Conservation (phyloP, 2,113 vertebrate genomes). For the Empidonax traillii region DNA sequence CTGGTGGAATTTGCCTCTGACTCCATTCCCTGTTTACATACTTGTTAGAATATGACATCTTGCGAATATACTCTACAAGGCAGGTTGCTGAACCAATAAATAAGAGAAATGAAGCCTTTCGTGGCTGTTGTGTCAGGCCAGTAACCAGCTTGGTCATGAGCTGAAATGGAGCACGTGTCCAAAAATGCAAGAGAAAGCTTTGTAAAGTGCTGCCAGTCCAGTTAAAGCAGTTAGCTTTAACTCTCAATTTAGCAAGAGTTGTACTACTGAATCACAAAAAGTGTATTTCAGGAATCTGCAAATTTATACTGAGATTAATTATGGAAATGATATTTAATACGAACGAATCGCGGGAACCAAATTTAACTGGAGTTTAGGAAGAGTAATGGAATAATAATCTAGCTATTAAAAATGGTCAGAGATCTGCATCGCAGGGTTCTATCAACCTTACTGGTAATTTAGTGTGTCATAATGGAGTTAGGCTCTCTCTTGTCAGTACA, state of each 20-base stretch:
- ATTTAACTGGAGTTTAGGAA: slow-evolving; percentile 60
- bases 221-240: neutral
- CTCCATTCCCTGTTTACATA: slow-evolving; percentile 35
- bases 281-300: slow-evolving; percentile 18
- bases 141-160: slow-evolving; percentile 32
- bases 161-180: slow-evolving; percentile 48
- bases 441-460: slow-evolving; percentile 55
- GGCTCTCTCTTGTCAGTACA: slow-evolving; percentile 35
- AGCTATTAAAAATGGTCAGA: slow-evolving; percentile 53
- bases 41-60: slow-evolving; percentile 71
- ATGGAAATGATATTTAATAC: slow-evolving; percentile 44
- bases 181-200: slow-evolving; percentile 57
- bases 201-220: neutral
- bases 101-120: slow-evolving; percentile 68
- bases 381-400: slow-evolving; percentile 39
- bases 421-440: slow-evolving; percentile 52
- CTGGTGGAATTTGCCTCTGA: slow-evolving; percentile 61
- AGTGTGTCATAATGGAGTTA: slow-evolving; percentile 52
- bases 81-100: slow-evolving; percentile 54
- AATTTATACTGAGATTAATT: slow-evolving; percentile 33
- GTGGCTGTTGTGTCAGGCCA: slow-evolving; percentile 23
- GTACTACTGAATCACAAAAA: neutral
- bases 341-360: slow-evolving; percentile 25
- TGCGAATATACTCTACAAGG: slow-evolving; percentile 56
- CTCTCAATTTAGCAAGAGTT: neutral